These are phyloP conservation scores for Coelopa pilipes DNA, from an alignment of 2,888 invertebrate genomes.

Conservation along the genomic window DNA sequence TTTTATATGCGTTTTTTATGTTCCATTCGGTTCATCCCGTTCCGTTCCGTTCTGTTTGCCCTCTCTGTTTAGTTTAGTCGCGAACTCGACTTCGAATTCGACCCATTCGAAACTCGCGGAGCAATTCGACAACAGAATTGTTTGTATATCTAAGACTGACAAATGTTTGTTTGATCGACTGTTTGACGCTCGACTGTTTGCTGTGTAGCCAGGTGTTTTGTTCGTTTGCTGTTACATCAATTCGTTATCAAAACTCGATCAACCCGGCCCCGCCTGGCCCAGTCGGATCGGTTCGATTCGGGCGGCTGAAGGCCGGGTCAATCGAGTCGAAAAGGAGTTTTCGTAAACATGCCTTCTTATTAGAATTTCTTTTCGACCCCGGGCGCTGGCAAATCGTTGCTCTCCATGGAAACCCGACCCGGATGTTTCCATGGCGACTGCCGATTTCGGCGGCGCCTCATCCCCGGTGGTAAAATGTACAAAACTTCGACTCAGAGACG, in stretches of 20 bases:
- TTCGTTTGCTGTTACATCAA: constrained; percentile 27
- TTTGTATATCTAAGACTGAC: constrained; percentile 33
- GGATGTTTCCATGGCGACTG: background rate
- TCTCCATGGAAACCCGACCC: background rate
- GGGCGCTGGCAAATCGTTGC: background rate
- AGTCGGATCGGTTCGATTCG: background rate
- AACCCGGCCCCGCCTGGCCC: no score
- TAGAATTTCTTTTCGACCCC: background rate
- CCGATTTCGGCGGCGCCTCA: no score
- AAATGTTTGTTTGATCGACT: constrained; percentile 23
- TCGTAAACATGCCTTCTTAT: background rate
- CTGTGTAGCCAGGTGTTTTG: constrained; percentile 19
- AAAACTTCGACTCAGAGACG: background rate
- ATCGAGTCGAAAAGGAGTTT: background rate
- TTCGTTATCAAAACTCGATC: constrained; percentile 23
- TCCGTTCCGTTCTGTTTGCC: background rate
- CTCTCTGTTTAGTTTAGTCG: background rate
- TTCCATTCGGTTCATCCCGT: background rate
- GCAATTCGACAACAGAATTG: constrained; percentile 11
- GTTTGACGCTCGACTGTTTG: background rate
- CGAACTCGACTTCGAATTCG: background rate
- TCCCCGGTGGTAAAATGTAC: background rate
- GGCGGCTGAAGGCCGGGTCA: background rate
- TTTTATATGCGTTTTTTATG: no score
- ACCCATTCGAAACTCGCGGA: background rate